phyloP scores from a whole-genome alignment of 2,797 vertebrate species.

The Hoplostethus mediterraneus region DNA sequence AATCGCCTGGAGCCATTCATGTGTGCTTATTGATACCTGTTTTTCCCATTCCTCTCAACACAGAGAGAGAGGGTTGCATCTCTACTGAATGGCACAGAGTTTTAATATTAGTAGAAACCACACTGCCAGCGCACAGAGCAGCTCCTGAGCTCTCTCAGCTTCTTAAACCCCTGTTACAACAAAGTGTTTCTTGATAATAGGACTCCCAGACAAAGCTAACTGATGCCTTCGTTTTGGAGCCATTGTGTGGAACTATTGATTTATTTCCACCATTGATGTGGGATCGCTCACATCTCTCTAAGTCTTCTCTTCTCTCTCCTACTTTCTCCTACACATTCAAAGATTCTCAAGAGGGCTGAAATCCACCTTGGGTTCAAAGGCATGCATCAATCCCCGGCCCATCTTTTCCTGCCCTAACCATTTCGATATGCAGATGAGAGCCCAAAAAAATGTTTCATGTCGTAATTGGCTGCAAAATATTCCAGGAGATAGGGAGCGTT shows the following conservation, averaged over 20 bases:
- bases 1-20: constrained; percentile 20
- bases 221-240: constrained; percentile 55
- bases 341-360: constrained; percentile 56
- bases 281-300: constrained; percentile 60
- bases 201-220: constrained; percentile 59
- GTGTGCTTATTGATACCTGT: neutral
- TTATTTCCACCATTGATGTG: constrained; percentile 63
- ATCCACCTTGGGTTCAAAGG: constrained; percentile 43
- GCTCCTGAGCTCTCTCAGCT: neutral
- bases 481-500: neutral
- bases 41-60: neutral
- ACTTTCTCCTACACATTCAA: constrained; percentile 63
- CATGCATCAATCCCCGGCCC: constrained; percentile 9
- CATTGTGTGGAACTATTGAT: constrained; percentile 72
- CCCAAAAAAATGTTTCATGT: constrained; percentile 30
- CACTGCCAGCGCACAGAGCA: constrained; percentile 6
- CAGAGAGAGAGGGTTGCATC: neutral
- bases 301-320: constrained; percentile 40
- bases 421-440: constrained; percentile 29
- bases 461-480: constrained; percentile 26
- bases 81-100: constrained; percentile 26
- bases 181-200: constrained; percentile 49
- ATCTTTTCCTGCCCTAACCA: neutral
- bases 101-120: constrained; percentile 19
- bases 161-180: constrained; percentile 41